Base-by-base conservation (phyloP, 2,113 vertebrate species). In the Notechis scutatus region DNA sequence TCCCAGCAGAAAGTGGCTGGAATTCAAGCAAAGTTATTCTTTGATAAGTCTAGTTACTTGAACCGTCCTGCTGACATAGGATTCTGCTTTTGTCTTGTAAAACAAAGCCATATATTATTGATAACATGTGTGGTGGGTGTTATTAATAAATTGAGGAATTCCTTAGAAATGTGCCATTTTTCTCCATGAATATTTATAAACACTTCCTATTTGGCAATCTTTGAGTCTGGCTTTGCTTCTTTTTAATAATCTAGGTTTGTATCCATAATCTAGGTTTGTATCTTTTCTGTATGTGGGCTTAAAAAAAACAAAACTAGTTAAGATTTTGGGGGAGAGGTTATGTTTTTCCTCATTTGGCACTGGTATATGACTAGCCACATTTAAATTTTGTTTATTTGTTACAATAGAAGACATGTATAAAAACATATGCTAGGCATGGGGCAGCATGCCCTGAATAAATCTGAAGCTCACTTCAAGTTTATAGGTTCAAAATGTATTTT, bases 351-450 rank as follows among this genome's bases (percentile, higher is more conserved):
- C 95, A 92, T 97, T 97, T 98, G 98, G 97, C 95, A 95, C 95
- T 90, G 92, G 55, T 96, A 94, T 96, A 96, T 97, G 97, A 97
- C 92, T 96, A 97, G 97, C 96, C 96, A 97, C 93, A 96, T 95
- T 97, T 95, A 29, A 52, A 87, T 90, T n/a, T 90, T 86, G 74
- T 29, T 96, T 97, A 96, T 97, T 97, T 97, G 97, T 96, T 97
- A 96, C 96, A 97, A 97, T 96, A 98, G 96, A 97, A 98, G 98
- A 98, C 98, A 97, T 98, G 97, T 96, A 96, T 96, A 96, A 97
- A 97, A 97, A 97, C 97, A 95, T 97, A 97, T 95, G 92, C 91
- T 94, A 95, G 95, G 95, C 95, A 96, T 94, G 93, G 86, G 93
- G 95, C 95, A 95, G 96, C 81, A 29, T 91, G 94, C 93, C 94